These are phyloP conservation scores for Torymus auratus DNA, from an alignment of 2,888 invertebrate species.

Conservation along the genomic window DNA sequence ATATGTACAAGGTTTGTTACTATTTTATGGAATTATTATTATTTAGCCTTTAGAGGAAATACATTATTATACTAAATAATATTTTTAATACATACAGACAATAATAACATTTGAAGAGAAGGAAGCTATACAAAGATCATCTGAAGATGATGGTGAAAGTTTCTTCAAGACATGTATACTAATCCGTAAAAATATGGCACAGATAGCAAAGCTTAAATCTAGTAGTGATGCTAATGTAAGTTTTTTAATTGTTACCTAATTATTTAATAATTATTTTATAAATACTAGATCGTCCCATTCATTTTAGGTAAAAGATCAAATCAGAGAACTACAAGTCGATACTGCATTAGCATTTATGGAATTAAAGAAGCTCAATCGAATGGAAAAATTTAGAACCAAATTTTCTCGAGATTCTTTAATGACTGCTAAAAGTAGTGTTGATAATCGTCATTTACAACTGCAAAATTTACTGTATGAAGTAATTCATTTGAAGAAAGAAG, in stretches of 20 bases:
- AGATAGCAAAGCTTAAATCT: constrained; percentile 83
- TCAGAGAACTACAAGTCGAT: constrained; percentile 83
- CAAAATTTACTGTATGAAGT: constrained; percentile 97
- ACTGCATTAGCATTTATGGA: constrained; percentile 88
- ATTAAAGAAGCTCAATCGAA: constrained; percentile 91
- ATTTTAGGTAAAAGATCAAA: constrained; percentile 80
- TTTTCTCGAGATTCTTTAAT: constrained; percentile 88
- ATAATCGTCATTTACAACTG: constrained; percentile 91
- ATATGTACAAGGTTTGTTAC: constrained; percentile 56
- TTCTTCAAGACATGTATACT: constrained; percentile 85
- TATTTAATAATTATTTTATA: constrained; percentile 6
- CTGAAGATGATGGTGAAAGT: constrained; percentile 83
- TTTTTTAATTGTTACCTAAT: constrained; percentile 33
- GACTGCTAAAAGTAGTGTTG: constrained; percentile 91
- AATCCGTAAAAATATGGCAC: constrained; percentile 83
- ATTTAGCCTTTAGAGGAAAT: too few relatives aligned
- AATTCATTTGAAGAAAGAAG: constrained; percentile 94
- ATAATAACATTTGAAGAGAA: constrained; percentile 86
- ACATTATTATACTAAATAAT: background rate
- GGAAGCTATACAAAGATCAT: constrained; percentile 83
- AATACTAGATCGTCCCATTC: constrained; percentile 5
- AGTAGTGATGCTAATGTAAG: constrained; percentile 79
- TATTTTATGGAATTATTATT: background rate
- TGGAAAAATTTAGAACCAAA: constrained; percentile 92
- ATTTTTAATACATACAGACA: constrained; percentile 76